These are phyloP conservation scores for Blastobasis adustella DNA, from an alignment of 2,888 invertebrate species.

Conservation along the genomic window DNA sequence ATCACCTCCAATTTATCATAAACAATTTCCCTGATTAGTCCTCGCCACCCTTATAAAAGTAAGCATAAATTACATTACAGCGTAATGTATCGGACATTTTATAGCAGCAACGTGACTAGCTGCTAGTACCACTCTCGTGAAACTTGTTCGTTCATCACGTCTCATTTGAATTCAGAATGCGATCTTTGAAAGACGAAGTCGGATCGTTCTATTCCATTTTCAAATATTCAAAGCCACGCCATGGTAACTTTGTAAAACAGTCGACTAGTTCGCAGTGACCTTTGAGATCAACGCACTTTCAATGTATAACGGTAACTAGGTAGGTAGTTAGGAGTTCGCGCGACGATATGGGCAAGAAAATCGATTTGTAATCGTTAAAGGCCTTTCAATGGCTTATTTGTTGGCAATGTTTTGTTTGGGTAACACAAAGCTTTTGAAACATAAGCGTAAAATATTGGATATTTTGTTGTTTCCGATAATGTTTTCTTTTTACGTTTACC, in stretches of 20 bases:
- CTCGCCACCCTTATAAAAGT: background rate
- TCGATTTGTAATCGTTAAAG: slow-evolving; percentile 19
- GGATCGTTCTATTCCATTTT: background rate
- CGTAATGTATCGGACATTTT: too few species aligned
- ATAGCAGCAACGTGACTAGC: too few species aligned
- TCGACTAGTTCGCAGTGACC: slow-evolving; percentile 33
- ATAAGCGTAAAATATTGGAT: too few species aligned
- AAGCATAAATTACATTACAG: too few species aligned
- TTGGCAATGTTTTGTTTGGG: background rate
- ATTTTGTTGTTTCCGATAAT: slow-evolving; percentile 6
- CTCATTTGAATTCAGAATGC: too few species aligned
- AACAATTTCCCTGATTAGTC: slow-evolving; percentile 6
- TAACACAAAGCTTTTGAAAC: background rate
- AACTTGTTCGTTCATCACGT: too few species aligned
- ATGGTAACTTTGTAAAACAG: slow-evolving; percentile 33
- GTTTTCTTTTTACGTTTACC: slow-evolving; percentile 8
- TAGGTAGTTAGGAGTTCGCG: slow-evolving; percentile 24
- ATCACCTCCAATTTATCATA: slow-evolving; percentile 19
- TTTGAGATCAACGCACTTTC: slow-evolving; percentile 51
- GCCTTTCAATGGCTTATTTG: background rate
- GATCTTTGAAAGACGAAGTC: background rate
- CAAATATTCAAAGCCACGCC: slow-evolving; percentile 43
- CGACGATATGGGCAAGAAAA: slow-evolving; percentile 29
- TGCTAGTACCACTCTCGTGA: too few species aligned
- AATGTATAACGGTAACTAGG: slow-evolving; percentile 43